Evolutionary conservation across 2,113 vertebrate genomes (phyloP), one percentile per base, ranked within the genome.

Genomic region (Percopsis transmontana): DNA sequence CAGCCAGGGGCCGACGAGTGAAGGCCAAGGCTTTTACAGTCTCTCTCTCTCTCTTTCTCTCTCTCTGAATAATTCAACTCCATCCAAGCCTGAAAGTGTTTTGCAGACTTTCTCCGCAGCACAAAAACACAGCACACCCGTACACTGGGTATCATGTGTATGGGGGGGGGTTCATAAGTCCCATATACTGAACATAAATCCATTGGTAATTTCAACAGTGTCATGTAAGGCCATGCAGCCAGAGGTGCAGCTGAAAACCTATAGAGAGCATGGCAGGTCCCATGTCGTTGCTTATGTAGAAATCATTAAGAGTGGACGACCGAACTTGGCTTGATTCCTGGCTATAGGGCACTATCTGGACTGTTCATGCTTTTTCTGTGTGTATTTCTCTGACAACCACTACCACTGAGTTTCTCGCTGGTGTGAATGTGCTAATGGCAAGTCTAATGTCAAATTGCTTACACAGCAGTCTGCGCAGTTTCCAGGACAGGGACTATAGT

Each of bases 11-110:
- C 54, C 65, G 58, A 62, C 69, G 68, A 77, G 72, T 51, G 53
- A 74, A 53, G 27, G 19, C 58, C 10, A 20, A 24, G 13, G 15
- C 53, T 55, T 1, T 33, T 39, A 41, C 38, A 39, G 9, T 11
- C 27, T 15, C 27, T 38, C 54, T 39, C 27, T n/a, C 20, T 27
- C 79, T 80, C 67, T 39, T 44, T 79, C 75, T 1, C 54, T 68
- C 55, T 13, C 68, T 58, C 82, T 87, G 71, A 89, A 85, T 83
- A 81, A 85, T 89, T 84, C 76, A 89, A 61, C 39, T 24, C 48
- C 63, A 54, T 71, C 64, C 59, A 63, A 79, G 76, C 70, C 72
- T 38, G 47, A 64, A 66, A 84, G 65, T 48, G 8, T 73, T 77
- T 79, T 68, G 74, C 66, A 18, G 66, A 72, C 72, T 74, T 79